Evolutionary conservation across 2,888 invertebrate species (phyloP), one percentile per base, ranked within the genome.

Genomic region (Pyrocoelia pectoralis): DNA sequence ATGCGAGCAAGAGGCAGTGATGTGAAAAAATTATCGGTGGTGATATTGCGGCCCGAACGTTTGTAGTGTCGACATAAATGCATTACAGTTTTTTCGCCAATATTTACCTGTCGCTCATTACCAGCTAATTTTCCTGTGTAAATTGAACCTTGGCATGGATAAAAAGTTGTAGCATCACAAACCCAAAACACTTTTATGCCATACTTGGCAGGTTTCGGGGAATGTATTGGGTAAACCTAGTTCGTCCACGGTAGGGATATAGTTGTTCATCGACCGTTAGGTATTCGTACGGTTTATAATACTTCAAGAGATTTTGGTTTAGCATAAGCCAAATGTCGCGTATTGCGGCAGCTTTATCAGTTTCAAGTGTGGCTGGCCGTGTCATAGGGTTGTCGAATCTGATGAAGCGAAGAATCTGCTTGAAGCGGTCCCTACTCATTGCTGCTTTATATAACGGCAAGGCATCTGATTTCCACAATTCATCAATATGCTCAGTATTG

Each of bases 261-360:
- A 53, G 14, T 53, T 41, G 9, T 28, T 50, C 28, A n/a, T n/a
- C n/a, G n/a, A n/a, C n/a, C n/a, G n/a, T n/a, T n/a, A n/a, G 13
- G 29, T 50, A 12, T 29, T 29, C 29, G n/a, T 12, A 54, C 12
- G 29, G 29, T n/a, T 12, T 51, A 15, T 29, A 51, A 12, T 2
- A 10, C 38, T 33, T 60, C 48, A 48, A 28, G 8, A 61, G 28
- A 55, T 61, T 55, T 24, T 56, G 15, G 24, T 61, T 55, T 18
- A 56, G 49, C 48, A 55, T 56, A n/a, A n/a, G n/a, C n/a, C 56
- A 56, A 50, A 61, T 50, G 14, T 38, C 50, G n/a, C 46, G 43
- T 41, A 61, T 61, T 24, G 61, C 29, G 18, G 56, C 41, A 56
- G 52, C 41, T 61, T 56, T 56, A 38, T 51, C 61, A 50, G 51